phyloP scores from a whole-genome alignment of 2,113 vertebrate species.

The Anoura caudifer region DNA sequence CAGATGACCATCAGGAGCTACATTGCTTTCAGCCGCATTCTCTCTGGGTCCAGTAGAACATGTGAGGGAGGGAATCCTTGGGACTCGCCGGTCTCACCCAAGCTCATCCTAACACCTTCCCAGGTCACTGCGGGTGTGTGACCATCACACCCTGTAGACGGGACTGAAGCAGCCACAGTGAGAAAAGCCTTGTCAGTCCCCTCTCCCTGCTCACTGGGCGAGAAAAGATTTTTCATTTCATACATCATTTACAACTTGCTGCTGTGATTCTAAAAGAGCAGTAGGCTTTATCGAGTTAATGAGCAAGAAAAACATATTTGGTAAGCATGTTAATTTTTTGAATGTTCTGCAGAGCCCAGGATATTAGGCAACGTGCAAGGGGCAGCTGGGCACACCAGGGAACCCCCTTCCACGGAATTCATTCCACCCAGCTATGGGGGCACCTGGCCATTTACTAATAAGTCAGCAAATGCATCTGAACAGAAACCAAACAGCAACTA shows the following conservation, averaged over 20 bases:
- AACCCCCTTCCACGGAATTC: background rate
- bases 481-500: background rate
- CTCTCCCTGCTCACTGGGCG: constrained; percentile 71
- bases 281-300: constrained; percentile 81
- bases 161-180: constrained; percentile 37
- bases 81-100: background rate
- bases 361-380: constrained; percentile 63
- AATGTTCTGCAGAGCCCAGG: constrained; percentile 79
- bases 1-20: accelerated
- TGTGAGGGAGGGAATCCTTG: background rate
- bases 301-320: constrained; percentile 84
- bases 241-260: constrained; percentile 84
- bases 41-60: accelerated
- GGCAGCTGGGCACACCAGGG: constrained; percentile 57
- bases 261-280: constrained; percentile 82
- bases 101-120: background rate
- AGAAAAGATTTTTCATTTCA: constrained; percentile 85
- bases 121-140: background rate
- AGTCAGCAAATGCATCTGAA: constrained; percentile 64
- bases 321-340: constrained; percentile 79
- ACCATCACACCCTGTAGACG: constrained; percentile 8
- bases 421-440: constrained; percentile 40
- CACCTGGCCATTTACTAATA: constrained; percentile 67
- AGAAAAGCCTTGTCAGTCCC: constrained; percentile 70
- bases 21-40: background rate